Percentiles rank a stretch among this genome's conserved stretches.
Conservation (phyloP, 2,797 vertebrate genomes). For the Pangasius larnaudii region DNA sequence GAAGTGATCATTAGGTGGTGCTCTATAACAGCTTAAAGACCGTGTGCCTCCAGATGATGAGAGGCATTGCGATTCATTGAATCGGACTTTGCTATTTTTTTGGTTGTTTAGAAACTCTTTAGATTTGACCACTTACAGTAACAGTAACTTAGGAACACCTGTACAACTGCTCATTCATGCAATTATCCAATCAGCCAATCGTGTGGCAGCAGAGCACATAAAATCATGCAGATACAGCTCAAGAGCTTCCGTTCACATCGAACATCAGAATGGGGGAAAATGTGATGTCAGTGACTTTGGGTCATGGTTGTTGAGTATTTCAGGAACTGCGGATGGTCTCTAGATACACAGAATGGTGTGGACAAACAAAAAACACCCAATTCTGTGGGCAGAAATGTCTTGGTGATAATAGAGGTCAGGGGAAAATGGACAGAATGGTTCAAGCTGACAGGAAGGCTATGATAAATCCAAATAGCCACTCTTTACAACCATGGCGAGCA, state of each 20-base stretch:
- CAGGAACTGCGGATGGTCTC: too few relatives aligned
- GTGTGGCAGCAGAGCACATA: not conserved
- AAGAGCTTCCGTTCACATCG: not conserved
- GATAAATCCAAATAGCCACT: not conserved
- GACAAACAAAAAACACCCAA: too few relatives aligned
- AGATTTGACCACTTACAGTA: too few relatives aligned
- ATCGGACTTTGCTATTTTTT: not conserved
- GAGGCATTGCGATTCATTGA: not conserved
- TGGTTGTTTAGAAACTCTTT: not conserved
- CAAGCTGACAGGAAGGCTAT: too few relatives aligned
- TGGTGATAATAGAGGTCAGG: too few relatives aligned
- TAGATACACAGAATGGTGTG: too few relatives aligned
- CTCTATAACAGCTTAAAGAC: not conserved
- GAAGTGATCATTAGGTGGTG: not conserved
- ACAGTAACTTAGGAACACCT: too few relatives aligned
- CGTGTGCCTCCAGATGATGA: not conserved
- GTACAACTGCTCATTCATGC: too few relatives aligned
- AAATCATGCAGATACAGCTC: not conserved
- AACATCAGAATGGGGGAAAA: not conserved
- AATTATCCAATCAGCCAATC: too few relatives aligned
- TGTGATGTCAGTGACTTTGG: not conserved
- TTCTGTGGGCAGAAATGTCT: too few relatives aligned
- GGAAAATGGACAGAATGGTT: too few relatives aligned
- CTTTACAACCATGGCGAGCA: not conserved
- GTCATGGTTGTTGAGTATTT: too few relatives aligned